Base-by-base conservation (phyloP, 2,888 invertebrate genomes). In the Eudemis profundana region DNA sequence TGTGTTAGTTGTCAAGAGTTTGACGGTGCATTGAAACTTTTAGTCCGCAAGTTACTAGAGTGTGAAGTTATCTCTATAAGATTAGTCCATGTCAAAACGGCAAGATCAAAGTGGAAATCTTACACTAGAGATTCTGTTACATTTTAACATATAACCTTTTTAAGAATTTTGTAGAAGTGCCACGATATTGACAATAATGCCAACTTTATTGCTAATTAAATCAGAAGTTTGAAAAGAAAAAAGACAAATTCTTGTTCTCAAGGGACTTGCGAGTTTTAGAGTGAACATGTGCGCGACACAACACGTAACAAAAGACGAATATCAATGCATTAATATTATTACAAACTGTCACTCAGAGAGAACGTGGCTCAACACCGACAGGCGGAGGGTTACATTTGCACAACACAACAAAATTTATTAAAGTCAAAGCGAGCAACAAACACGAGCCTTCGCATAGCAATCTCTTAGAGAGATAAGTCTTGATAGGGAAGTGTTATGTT, bases 361-460 rank as follows among this genome's bases (percentile, higher is more conserved):
- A 83, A 76, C 74, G 81, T 79, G 80, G 78, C 81, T 75, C 78
- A 74, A 82, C 79, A 71, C 67, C 67, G 61, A 67, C 69, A 70
- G 66, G 77, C 75, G 61, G 77, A 74, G 82, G 79, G 79, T 70
- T 79, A 83, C 84, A 86, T 83, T 83, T 83, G 82, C 84, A 83
- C 83, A 85, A 82, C 78, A 83, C 76, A 82, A 83, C 75, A 83
- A 78, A 82, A 85, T 85, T 81, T 79, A 87, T 86, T 84, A 83
- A 84, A 85, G 79, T 81, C 80, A 89, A 79, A 77, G 79, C 77
- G 85, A 84, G 78, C 86, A 84, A 87, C 84, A 87, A 85, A 85
- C 85, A 86, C 77, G 86, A 85, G 87, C 87, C 86, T 84, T 91
- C 91, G 91, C 90, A 88, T 79, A 85, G 90, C 90, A 87, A 87